Conservation (phyloP, 1,140 invertebrate species). For the Platyscapa corneri region DNA sequence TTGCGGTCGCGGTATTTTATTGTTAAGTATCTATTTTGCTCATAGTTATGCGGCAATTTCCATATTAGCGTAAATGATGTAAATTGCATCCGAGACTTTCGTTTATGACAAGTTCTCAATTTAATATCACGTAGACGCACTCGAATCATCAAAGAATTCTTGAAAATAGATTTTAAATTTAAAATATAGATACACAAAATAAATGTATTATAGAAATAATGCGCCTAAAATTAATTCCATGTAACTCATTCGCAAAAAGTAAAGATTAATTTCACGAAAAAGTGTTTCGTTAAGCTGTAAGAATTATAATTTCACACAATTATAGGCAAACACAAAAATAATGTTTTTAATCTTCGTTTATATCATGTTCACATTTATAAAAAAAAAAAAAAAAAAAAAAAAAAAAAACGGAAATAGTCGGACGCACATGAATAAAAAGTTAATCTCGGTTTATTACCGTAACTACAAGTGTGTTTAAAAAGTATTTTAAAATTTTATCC, state of each 20-base stretch:
- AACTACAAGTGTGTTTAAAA: not conserved
- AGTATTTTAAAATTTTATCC: not conserved
- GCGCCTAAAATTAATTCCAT: no score
- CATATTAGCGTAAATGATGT: not conserved
- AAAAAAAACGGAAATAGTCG: not conserved
- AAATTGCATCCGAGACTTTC: not conserved
- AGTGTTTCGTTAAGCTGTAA: not conserved
- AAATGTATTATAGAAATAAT: no score
- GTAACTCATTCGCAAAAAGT: no score
- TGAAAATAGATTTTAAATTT: no score
- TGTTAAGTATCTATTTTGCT: not conserved
- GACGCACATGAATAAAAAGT: not conserved
- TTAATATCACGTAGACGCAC: not conserved
- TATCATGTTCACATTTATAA: not conserved
- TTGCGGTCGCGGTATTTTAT: slow-evolving; percentile 20
- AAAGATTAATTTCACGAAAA: no score
- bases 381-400: no score
- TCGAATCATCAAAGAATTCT: no score
- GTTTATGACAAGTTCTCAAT: not conserved
- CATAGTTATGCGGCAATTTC: slow-evolving; percentile 3
- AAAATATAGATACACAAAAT: no score
- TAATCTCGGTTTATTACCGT: not conserved
- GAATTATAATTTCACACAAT: not conserved
- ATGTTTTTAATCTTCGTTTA: not conserved
- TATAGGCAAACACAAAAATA: not conserved